phyloP scores from a whole-genome alignment of 2,113 vertebrate species.

The Periophthalmodon schlosseri region DNA sequence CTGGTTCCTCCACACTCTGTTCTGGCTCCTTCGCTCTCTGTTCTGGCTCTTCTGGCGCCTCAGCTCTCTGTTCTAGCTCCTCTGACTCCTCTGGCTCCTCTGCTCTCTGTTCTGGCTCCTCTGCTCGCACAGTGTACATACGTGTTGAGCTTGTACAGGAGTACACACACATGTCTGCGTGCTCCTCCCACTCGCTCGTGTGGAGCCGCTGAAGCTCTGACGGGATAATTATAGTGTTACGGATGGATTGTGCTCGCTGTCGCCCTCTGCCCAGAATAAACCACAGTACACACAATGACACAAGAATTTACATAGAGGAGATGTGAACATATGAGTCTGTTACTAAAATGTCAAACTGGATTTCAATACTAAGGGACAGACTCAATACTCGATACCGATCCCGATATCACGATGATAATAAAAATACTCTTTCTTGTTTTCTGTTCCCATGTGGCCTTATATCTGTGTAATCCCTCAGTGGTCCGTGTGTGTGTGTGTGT shows the following conservation, averaged over 20 bases:
- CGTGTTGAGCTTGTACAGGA: conserved; percentile 26
- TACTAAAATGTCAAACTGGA: too few relatives aligned
- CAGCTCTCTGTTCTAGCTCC: too few relatives aligned
- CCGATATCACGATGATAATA: too few relatives aligned
- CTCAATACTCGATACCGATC: too few relatives aligned
- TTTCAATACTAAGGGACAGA: too few relatives aligned
- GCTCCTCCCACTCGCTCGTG: conserved; percentile 58
- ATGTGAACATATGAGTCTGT: background rate
- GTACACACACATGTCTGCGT: too few relatives aligned
- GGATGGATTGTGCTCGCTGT: conserved; percentile 59
- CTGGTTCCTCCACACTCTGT: conserved; percentile 9
- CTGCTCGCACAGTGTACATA: conserved; percentile 49
- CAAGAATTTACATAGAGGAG: conserved; percentile 11
- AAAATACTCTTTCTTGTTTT: too few relatives aligned
- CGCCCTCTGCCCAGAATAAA: conserved; percentile 60
- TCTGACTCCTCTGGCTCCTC: too few relatives aligned
- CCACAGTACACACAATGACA: conserved; percentile 28
- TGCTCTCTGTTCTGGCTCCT: conserved; percentile 1
- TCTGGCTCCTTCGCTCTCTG: background rate
- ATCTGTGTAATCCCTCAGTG: too few relatives aligned
- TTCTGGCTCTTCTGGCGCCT: too few relatives aligned
- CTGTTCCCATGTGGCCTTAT: too few relatives aligned
- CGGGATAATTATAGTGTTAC: conserved; percentile 66
- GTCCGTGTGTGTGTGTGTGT: too few relatives aligned
- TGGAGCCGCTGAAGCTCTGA: conserved; percentile 56